A percentile compares a stretch with the other conserved stretches of the same genome.
These are phyloP conservation scores for Apteryx mantelli DNA, from an alignment of 2,113 vertebrate species.

Conservation along the genomic window DNA sequence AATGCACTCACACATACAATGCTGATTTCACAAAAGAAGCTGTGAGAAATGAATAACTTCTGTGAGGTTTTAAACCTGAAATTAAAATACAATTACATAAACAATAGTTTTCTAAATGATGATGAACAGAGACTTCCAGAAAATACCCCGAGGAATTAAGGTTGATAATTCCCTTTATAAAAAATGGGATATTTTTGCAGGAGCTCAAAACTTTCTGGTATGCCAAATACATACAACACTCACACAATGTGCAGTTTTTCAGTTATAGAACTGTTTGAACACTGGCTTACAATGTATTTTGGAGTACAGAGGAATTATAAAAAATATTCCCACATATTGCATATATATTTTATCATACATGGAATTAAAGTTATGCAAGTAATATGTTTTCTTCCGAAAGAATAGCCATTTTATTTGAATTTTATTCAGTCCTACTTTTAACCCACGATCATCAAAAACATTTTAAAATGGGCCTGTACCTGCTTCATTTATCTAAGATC, in stretches of 20 bases:
- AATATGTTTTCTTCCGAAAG: neutral
- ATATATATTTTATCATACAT: neutral
- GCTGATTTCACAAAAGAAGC: constrained; percentile 60
- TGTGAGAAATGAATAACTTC: constrained; percentile 40
- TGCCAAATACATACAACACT: neutral
- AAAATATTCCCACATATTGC: constrained; percentile 30
- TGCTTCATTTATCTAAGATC: neutral
- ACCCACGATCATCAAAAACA: neutral
- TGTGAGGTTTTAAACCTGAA: constrained; percentile 65
- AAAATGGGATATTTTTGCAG: neutral
- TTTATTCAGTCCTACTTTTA: neutral
- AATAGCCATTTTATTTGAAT: neutral
- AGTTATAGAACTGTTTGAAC: constrained; percentile 46
- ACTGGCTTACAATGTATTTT: constrained; percentile 27
- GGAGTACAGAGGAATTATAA: neutral
- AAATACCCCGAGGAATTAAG: constrained; percentile 57
- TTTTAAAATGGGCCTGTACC: neutral
- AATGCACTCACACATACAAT: constrained; percentile 68
- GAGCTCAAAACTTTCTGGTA: neutral
- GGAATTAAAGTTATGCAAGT: neutral
- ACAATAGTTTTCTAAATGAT: constrained; percentile 18
- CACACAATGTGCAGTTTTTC: constrained; percentile 15
- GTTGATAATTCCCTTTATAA: constrained; percentile 38
- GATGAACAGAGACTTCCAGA: constrained; percentile 54
- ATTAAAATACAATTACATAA: constrained; percentile 53